Base-by-base conservation (phyloP, 1,140 invertebrate genomes). In the Magallana ariakensis region DNA sequence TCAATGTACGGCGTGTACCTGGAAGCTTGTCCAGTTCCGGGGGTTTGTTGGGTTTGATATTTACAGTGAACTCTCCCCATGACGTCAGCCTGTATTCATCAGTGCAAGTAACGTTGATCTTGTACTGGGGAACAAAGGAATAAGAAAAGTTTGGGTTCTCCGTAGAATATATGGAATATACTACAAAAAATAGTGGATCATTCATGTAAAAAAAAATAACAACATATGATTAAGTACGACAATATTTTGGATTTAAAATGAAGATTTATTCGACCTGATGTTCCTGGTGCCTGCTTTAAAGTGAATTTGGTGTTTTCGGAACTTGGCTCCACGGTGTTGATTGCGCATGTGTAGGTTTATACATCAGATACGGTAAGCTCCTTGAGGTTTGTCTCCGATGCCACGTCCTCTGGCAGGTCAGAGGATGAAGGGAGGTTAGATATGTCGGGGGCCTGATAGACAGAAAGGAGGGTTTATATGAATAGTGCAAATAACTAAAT, bases 131-230 rank as follows among this genome's bases (percentile, higher is more conserved):
- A 6, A 66, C 58, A n/a, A 66, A 8, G 13, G 60, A 22, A 54
- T 84, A 70, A 13, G 6, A n/a, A 13, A 66, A 84, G 83, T 19
- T 66, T 46, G 58, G 58, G 22, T 70, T 66, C 56, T 33, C 83
- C 83, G 33, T 62, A 66, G 58, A 84, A 26, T 66, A 84, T 46
- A 84, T 66, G 11, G 83, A 46, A 66, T 84, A 84, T n/a, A 66
- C 83, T 84, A n/a, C 60, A 66, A 60, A 33, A 84, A 33, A n/a
- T n/a, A n/a, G n/a, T 16, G 13, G 10, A 8, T n/a, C n/a, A n/a
- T n/a, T n/a, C n/a, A n/a, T n/a, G n/a, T n/a, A n/a, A n/a, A n/a
- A n/a, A n/a, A n/a, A n/a, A n/a, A n/a, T n/a, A n/a, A n/a, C n/a
- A n/a, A n/a, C n/a, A n/a, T n/a, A n/a, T n/a, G n/a, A n/a, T 60